A percentile compares a stretch with the other conserved stretches of the same genome.
Evolutionary conservation across 2,113 vertebrate genomes (phyloP).

Genomic region (Xyliphius kryptos): DNA sequence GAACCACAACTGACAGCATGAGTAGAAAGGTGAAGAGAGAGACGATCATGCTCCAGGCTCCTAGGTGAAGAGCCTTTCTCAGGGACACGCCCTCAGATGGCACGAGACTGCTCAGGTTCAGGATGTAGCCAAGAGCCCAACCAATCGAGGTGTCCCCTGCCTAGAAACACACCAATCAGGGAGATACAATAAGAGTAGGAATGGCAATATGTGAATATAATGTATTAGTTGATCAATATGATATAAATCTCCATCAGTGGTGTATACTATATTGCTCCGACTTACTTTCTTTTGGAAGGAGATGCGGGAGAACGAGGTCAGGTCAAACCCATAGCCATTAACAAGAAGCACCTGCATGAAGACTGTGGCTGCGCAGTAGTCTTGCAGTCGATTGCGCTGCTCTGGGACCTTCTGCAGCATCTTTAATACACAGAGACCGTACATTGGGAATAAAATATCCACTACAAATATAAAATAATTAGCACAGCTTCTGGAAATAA

Average conservation of each 20-base stretch:
- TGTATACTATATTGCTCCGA: too few species aligned
- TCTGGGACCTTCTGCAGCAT: slow-evolving; percentile 44
- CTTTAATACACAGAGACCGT: too few species aligned
- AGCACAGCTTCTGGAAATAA: too few species aligned
- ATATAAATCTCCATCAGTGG: too few species aligned
- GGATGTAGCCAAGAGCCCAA: slow-evolving; percentile 92
- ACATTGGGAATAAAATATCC: too few species aligned
- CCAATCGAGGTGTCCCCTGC: slow-evolving; percentile 64
- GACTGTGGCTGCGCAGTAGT: slow-evolving; percentile 67
- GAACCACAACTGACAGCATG: slow-evolving; percentile 33
- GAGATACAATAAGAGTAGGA: too few species aligned
- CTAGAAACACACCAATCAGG: slow-evolving; percentile 60
- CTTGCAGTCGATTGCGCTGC: slow-evolving; percentile 48
- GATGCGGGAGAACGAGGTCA: slow-evolving; percentile 60
- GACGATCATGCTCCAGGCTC: slow-evolving; percentile 62
- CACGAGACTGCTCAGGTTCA: slow-evolving; percentile 77
- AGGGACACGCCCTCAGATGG: slow-evolving; percentile 49
- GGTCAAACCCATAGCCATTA: slow-evolving; percentile 69
- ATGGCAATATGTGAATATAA: too few species aligned
- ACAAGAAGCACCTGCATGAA: slow-evolving; percentile 67
- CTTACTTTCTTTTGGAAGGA: slow-evolving; percentile 72
- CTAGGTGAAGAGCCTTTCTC: slow-evolving; percentile 52
- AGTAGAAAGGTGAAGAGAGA: slow-evolving; percentile 57
- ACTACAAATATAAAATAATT: too few species aligned
- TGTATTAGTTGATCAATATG: too few species aligned